A percentile compares a stretch with the other conserved stretches of the same genome.
These are phyloP conservation scores for Plecturocebus donacophilus DNA, from an alignment of 2,113 vertebrate genomes.

Conservation along the genomic window DNA sequence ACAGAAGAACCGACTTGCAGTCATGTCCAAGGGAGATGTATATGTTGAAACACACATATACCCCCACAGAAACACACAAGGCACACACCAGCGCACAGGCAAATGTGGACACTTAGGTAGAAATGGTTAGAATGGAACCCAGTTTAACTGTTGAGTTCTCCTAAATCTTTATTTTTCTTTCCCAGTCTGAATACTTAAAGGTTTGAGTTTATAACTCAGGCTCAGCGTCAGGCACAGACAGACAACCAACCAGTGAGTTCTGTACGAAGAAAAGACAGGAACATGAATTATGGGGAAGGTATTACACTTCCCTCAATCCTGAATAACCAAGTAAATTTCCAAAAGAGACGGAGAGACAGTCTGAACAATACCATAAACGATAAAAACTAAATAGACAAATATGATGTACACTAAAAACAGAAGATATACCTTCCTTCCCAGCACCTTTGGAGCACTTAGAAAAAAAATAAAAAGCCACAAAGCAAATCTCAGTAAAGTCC, in stretches of 20 bases:
- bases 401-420: not conserved
- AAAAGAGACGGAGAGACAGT: not conserved
- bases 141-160: not conserved
- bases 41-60: not conserved
- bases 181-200: not conserved
- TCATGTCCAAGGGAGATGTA: not conserved
- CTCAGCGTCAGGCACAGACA: not conserved
- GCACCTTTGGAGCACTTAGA: conserved; percentile 46
- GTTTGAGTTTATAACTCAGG: not conserved
- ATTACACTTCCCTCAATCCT: not conserved
- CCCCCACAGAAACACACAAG: not conserved
- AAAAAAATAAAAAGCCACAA: conserved; percentile 64
- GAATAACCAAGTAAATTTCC: not conserved
- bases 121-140: not conserved
- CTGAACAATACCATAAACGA: not conserved
- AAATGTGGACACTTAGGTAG: not conserved
- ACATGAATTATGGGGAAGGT: not conserved
- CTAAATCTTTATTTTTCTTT: not conserved
- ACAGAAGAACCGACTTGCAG: not conserved
- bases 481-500: conserved; percentile 54
- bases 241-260: not conserved
- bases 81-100: not conserved
- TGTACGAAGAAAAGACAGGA: not conserved
- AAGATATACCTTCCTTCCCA: conserved; percentile 66
- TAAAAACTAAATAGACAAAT: conserved; percentile 38